These are phyloP conservation scores for Halcyon malimbica DNA, from an alignment of 2,113 vertebrate genomes.

Conservation along the genomic window DNA sequence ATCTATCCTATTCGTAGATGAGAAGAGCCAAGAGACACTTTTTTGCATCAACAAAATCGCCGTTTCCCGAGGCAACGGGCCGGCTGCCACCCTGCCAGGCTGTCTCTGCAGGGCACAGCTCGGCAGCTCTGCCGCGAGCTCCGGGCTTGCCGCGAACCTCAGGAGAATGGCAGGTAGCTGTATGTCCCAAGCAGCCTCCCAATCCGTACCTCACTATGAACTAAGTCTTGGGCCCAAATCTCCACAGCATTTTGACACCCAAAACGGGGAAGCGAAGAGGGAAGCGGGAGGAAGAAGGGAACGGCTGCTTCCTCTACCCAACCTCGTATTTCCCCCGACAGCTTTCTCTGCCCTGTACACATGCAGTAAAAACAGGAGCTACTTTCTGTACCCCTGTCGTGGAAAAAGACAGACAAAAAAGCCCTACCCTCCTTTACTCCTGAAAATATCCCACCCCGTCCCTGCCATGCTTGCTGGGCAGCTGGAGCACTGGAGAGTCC, in stretches of 20 bases:
- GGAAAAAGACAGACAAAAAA: not conserved
- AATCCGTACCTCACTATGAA: not conserved
- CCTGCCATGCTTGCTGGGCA: not conserved
- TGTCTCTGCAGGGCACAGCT: not conserved
- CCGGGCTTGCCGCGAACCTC: accelerated
- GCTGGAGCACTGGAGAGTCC: not conserved
- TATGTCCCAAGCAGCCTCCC: not conserved
- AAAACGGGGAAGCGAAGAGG: not conserved
- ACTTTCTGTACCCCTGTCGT: not conserved
- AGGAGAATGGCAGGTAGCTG: not conserved
- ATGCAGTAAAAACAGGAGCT: not conserved
- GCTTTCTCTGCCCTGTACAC: not conserved
- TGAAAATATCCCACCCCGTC: not conserved
- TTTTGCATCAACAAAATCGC: not conserved
- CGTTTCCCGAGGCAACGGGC: not conserved
- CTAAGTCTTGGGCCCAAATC: not conserved
- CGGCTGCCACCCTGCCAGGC: not conserved
- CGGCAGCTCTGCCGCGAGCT: not conserved
- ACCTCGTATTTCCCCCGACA: not conserved
- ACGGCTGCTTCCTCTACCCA: not conserved
- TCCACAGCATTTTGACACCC: not conserved
- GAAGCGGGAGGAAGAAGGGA: not conserved
- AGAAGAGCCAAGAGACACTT: not conserved
- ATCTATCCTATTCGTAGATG: not conserved
- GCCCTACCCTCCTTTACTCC: not conserved